Percentiles rank a stretch among this genome's conserved stretches.
These are phyloP conservation scores for Anaspis maculata DNA, from an alignment of 2,888 invertebrate genomes.

Conservation along the genomic window DNA sequence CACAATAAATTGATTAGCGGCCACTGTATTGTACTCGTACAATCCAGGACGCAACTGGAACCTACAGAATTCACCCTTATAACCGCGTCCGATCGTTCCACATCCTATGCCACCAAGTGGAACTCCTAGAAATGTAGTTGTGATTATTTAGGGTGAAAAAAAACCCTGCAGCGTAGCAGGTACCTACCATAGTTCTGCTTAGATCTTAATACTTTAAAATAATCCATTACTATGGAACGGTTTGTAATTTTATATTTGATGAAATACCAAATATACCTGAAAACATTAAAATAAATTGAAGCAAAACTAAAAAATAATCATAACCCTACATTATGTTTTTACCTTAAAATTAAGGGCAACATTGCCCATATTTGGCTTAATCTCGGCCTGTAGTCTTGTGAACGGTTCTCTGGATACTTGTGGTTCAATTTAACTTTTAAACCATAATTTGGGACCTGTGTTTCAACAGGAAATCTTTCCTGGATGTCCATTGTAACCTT, in stretches of 20 bases:
- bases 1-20: constrained; percentile 85
- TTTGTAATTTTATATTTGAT: constrained; percentile 55
- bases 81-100: constrained; percentile 84
- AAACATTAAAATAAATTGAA: constrained; percentile 25
- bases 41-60: constrained; percentile 84
- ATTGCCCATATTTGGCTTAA: constrained; percentile 62
- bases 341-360: constrained; percentile 67
- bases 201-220: constrained; percentile 58
- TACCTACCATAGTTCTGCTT: constrained; percentile 75
- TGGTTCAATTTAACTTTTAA: constrained; percentile 68
- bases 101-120: constrained; percentile 77
- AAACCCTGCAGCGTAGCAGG: not conserved
- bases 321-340: constrained; percentile 12
- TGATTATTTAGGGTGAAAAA: constrained; percentile 1
- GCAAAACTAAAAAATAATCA: constrained; percentile 2
- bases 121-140: constrained; percentile 66
- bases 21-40: constrained; percentile 75
- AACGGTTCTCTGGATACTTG: constrained; percentile 64
- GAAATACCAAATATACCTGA: constrained; percentile 66
- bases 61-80: constrained; percentile 86
- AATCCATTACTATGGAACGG: constrained; percentile 79
- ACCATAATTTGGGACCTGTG: constrained; percentile 54
- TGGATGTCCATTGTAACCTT: too few relatives aligned
- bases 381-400: constrained; percentile 56
- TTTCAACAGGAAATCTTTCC: constrained; percentile 5